These are phyloP conservation scores for Phenganax stokvisi DNA, from an alignment of 92 coral and sea anemone genomes.

Conservation along the genomic window DNA sequence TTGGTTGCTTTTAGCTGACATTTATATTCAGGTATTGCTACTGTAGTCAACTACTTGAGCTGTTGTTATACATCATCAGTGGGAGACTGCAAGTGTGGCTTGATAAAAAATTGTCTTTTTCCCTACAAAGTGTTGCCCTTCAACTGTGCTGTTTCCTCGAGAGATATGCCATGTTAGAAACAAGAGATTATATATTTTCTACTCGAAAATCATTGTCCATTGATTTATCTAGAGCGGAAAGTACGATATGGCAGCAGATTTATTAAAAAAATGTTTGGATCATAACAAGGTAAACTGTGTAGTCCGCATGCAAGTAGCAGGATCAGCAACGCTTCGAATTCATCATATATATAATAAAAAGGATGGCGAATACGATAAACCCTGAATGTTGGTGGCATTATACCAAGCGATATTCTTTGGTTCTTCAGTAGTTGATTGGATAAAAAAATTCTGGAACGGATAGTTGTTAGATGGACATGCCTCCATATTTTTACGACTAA, in stretches of 20 bases:
- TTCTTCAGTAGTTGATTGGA: background rate
- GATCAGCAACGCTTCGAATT: background rate
- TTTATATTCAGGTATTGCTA: constrained; percentile 77
- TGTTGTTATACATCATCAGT: no score
- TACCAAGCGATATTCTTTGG: no score
- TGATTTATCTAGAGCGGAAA: constrained; percentile 63
- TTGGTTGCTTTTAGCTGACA: constrained; percentile 96
- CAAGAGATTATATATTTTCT: background rate
- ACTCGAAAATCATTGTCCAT: background rate
- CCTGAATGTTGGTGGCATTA: no score
- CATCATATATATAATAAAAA: background rate
- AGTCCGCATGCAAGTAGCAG: background rate
- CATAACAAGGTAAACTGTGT: constrained; percentile 67
- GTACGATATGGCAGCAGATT: constrained; percentile 94
- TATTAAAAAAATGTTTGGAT: constrained; percentile 86
- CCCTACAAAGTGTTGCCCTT: no score
- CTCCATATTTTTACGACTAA: no score
- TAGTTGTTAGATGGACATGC: no score
- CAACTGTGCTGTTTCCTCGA: no score
- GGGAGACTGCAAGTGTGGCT: no score
- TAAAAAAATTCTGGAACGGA: background rate
- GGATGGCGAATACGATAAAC: no score
- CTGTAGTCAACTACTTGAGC: no score
- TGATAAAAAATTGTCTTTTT: no score
- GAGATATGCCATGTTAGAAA: no score